phyloP scores from a whole-genome alignment of 2,888 invertebrate species.

The Xanthorhoe designata region DNA sequence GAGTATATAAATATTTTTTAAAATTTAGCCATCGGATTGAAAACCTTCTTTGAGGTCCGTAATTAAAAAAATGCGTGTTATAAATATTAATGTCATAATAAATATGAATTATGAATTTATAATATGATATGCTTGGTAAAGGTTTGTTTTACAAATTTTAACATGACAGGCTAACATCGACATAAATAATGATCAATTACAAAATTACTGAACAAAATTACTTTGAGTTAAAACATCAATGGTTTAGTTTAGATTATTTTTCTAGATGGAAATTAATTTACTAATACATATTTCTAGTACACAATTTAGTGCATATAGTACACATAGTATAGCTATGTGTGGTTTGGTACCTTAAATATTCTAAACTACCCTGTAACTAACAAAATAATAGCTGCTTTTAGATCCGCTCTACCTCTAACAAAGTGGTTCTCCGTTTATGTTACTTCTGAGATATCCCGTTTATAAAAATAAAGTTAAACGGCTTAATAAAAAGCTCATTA shows the following conservation, averaged over 20 bases:
- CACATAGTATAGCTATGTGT: background rate
- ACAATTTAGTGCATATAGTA: background rate
- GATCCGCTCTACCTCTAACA: conserved; percentile 29
- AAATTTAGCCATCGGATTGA: background rate
- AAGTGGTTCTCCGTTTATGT: conserved; percentile 32
- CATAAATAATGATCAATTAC: no score
- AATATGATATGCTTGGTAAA: no score
- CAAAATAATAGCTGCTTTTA: conserved; percentile 50
- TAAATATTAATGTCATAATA: no score
- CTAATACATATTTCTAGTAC: background rate
- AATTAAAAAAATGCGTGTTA: no score
- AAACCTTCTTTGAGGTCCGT: no score
- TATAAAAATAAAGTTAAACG: conserved; percentile 30
- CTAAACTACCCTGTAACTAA: conserved; percentile 80
- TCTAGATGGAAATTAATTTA: no score
- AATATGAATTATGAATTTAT: no score
- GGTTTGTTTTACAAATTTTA: no score
- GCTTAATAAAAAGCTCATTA: conserved; percentile 27
- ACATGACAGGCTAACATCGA: no score
- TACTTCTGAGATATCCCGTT: conserved; percentile 15
- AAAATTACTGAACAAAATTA: no score
- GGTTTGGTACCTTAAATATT: conserved; percentile 50
- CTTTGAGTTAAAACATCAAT: no score
- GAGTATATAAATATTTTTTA: background rate
- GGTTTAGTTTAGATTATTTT: no score